Conservation (phyloP, 2,113 vertebrate species). For the Chaetops frenatus region DNA sequence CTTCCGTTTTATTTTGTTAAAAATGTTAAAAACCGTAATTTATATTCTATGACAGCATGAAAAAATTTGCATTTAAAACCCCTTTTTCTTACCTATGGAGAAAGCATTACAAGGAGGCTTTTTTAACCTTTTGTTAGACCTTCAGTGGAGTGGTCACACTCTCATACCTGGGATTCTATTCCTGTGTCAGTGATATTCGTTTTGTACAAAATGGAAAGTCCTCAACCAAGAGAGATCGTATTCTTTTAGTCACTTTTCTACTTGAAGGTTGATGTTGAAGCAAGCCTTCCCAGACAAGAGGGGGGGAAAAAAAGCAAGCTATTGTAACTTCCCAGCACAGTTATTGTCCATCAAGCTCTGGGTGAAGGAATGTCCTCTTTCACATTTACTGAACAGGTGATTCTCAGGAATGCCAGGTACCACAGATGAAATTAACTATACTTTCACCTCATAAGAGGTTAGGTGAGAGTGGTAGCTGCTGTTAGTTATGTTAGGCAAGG, state of each 20-base stretch:
- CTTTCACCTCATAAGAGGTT: neutral
- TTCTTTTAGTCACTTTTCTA: neutral
- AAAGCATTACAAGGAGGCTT: neutral
- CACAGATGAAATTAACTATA: neutral
- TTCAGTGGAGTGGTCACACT: neutral
- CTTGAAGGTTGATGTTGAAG: neutral
- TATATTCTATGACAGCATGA: neutral
- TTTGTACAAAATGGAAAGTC: neutral
- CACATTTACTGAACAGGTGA: neutral
- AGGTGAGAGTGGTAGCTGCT: neutral
- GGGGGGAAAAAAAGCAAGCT: neutral
- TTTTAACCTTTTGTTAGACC: neutral
- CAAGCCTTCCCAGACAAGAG: neutral
- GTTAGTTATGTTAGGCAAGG: neutral
- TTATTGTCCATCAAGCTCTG: neutral
- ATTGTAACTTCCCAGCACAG: neutral
- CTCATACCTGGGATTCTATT: neutral
- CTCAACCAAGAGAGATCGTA: neutral
- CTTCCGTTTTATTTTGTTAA: neutral
- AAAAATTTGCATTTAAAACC: neutral
- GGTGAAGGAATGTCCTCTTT: neutral
- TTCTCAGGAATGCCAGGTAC: neutral
- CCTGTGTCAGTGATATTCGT: neutral
- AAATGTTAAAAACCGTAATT: neutral
- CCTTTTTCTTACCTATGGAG: neutral